Conservation (phyloP, 2,888 invertebrate genomes). For the Andrena flavipes region DNA sequence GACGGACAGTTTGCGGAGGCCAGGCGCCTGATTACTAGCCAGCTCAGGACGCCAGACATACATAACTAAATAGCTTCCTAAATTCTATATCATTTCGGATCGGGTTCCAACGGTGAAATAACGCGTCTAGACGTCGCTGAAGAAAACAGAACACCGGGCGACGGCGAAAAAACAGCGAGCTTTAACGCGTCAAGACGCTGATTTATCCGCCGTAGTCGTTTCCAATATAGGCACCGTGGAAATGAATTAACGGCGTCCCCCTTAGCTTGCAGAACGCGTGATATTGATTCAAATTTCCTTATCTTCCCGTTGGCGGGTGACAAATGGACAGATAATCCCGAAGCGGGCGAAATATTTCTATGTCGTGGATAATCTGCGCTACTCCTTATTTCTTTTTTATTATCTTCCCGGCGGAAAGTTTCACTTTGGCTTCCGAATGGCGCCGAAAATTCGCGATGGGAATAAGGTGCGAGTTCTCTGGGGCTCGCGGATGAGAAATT, state of each 20-base stretch:
- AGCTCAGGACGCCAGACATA: conserved; percentile 73
- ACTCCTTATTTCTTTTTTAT: background rate
- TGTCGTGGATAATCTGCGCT: background rate
- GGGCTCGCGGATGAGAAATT: conserved; percentile 75
- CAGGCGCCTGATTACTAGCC: conserved; percentile 76
- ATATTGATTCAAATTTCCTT: conserved; percentile 37
- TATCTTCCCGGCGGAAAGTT: background rate
- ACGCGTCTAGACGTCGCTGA: conserved; percentile 72
- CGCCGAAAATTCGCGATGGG: background rate
- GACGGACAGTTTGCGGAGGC: conserved; percentile 67
- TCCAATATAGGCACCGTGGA: conserved; percentile 44
- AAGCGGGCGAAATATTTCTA: background rate
- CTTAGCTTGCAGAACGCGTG: conserved; percentile 14
- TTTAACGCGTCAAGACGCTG: conserved; percentile 57
- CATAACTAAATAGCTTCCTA: conserved; percentile 77
- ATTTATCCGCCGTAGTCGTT: conserved; percentile 53
- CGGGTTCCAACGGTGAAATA: conserved; percentile 73
- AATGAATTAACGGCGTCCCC: conserved; percentile 41
- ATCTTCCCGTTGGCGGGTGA: conserved; percentile 25
- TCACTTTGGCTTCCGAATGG: background rate
- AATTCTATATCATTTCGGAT: conserved; percentile 76
- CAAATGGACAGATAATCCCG: conserved; percentile 33
- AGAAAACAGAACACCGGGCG: conserved; percentile 44
- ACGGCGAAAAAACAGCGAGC: conserved; percentile 39
- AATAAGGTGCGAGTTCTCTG: conserved; percentile 68